Base-by-base conservation (phyloP, 2,113 vertebrate genomes). In the Muscicapa adusta region DNA sequence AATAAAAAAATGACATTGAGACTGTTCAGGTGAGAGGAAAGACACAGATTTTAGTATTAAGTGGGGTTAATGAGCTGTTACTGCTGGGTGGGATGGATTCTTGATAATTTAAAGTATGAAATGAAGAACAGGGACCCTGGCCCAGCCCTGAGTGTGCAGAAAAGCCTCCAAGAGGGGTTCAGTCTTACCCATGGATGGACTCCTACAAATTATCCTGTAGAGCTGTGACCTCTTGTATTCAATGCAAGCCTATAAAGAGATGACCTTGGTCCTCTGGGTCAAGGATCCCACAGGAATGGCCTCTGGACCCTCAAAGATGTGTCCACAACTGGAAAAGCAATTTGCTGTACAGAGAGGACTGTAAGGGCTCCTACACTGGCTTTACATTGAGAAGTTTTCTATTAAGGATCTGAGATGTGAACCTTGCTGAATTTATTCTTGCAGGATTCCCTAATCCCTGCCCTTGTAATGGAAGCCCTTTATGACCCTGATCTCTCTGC, bases 301-400 rank as follows among this genome's bases (percentile, higher is more conserved):
- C 11, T 50, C 38, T 62, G 57, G 42, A 62, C 14, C 45, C 34
- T 40, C 17, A 45, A 67, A 50, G 8, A 8, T 51, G 24, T n/a
- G 23, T 23, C 34, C 38, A 68, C 38, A 72, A 22, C 6, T 40
- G 28, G 57, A 40, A 62, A 51, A 75, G 5, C 25, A n/a, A 3
- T 14, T n/a, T n/a, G 14, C 26, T 82, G 3, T 13, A 3, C 34
- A 36, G 34, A 18, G 31, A 50, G 17, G 17, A 33, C 13, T 9
- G 0, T 4, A n/a, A 18, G 1, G 8, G 5, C 22, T 87, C 5
- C 0, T 18, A 18, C 26, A 11, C 5, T 61, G 31, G 15, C 5
- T 16, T 68, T 29, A 3, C 4, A 6, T 70, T 48, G 61, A 34
- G 31, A 84, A 73, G 29, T 14, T n/a, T 65, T 40, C 7, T 18